phyloP scores from a whole-genome alignment of 1,140 invertebrate species.

The Glomeris maerens region DNA sequence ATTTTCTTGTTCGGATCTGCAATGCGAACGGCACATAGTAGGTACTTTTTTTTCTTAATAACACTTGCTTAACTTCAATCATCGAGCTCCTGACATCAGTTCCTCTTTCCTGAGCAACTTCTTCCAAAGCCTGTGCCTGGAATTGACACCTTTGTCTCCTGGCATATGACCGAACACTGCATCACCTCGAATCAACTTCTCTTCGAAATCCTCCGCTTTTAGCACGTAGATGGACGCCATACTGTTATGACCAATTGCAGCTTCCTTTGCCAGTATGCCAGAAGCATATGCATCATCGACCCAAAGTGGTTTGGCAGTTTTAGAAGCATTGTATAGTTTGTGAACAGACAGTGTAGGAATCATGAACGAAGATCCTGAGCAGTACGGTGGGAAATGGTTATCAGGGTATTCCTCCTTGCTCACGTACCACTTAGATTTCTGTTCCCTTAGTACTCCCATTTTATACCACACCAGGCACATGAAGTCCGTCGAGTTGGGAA shows the following conservation, averaged over 20 bases:
- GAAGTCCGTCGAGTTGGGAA: background rate
- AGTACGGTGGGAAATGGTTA: constrained; percentile 22
- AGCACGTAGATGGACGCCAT: background rate
- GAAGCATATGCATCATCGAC: constrained; percentile 36
- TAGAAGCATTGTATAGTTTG: constrained; percentile 19
- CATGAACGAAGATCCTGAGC: constrained; percentile 23
- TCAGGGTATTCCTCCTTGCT: constrained; percentile 20
- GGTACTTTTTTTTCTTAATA: too few relatives aligned
- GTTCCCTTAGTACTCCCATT: background rate
- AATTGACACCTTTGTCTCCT: background rate
- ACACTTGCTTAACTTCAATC: too few relatives aligned
- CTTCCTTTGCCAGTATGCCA: constrained; percentile 26
- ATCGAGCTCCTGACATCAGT: too few relatives aligned
- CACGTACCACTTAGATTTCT: constrained; percentile 22
- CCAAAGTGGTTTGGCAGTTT: constrained; percentile 27
- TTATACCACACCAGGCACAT: background rate
- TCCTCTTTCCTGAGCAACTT: background rate
- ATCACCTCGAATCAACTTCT: background rate
- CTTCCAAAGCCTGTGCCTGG: background rate
- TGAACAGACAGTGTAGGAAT: constrained; percentile 15
- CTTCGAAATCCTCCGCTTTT: background rate
- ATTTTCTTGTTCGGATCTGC: too few relatives aligned
- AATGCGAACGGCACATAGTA: too few relatives aligned
- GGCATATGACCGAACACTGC: constrained; percentile 5
- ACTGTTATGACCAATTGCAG: background rate